These are phyloP conservation scores for Trimorus sp. DNA, from an alignment of 2,888 invertebrate genomes.

Conservation along the genomic window DNA sequence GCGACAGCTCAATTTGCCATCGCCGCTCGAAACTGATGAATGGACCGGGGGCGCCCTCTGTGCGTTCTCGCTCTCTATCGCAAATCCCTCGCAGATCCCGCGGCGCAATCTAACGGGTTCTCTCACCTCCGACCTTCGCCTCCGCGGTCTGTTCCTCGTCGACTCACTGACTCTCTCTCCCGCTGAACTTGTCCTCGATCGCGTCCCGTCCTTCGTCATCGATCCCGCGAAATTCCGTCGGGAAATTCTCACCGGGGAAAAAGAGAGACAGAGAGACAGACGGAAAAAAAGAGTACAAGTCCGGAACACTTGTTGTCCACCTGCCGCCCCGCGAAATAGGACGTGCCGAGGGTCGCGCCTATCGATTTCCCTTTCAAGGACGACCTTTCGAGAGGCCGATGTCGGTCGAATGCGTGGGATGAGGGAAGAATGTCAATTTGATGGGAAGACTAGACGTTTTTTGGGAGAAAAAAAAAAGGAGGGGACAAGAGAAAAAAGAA, in stretches of 20 bases:
- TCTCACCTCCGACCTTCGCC: slow-evolving; percentile 66
- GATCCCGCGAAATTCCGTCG: slow-evolving; percentile 11
- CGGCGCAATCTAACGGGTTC: slow-evolving; percentile 63
- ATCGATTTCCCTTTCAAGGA: slow-evolving; percentile 67
- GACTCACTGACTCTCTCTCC: slow-evolving; percentile 55
- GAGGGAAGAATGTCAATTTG: slow-evolving; percentile 57
- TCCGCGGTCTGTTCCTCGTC: slow-evolving; percentile 57
- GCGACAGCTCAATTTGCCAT: slow-evolving; percentile 49
- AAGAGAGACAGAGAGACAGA: too few relatives aligned
- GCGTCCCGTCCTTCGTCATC: slow-evolving; percentile 46
- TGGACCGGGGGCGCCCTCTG: slow-evolving; percentile 19
- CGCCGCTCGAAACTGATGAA: slow-evolving; percentile 38
- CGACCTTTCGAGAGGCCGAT: slow-evolving; percentile 59
- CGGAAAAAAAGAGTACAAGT: neutral
- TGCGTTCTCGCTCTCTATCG: slow-evolving; percentile 25
- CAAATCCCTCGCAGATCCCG: neutral
- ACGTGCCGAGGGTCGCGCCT: slow-evolving; percentile 62
- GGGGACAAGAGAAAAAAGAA: too few relatives aligned
- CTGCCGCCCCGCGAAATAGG: slow-evolving; percentile 59
- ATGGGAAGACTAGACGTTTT: slow-evolving; percentile 33
- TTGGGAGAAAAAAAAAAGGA: too few relatives aligned
- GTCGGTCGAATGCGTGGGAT: slow-evolving; percentile 59
- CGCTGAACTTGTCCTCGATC: slow-evolving; percentile 63
- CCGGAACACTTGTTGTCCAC: slow-evolving; percentile 33
- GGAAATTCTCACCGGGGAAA: slow-evolving; percentile 12